Evolutionary conservation across 1,140 invertebrate species (phyloP), one percentile per base, ranked within the genome.

Genomic region (Hypothenemus hampei): DNA sequence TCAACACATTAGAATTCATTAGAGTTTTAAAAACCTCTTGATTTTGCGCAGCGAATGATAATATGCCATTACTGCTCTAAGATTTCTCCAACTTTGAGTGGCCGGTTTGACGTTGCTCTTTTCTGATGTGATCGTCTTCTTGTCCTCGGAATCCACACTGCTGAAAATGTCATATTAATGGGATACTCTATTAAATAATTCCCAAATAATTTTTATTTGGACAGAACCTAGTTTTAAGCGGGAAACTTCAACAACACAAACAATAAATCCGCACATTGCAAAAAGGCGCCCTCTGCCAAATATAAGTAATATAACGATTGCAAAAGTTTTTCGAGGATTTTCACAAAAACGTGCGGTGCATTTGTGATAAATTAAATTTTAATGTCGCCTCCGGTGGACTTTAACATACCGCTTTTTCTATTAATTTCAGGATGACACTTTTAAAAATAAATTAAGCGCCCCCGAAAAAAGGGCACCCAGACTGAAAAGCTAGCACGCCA

Each of bases 41-140:
- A 90, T 89, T 77, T 87, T 86, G 74, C 87, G 81, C 66, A 90
- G 81, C 63, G 86, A 84, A 75, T 86, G 85, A 79, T 89, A 89
- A 77, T 88, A 86, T 63, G 86, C 85, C 85, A 89, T 86, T 64
- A 89, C 87, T 62, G 86, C 86, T 67, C 85, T 78, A 56, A 90
- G 78, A 75, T 88, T 88, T 74, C 83, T 84, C 87, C 87, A 90
- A 69, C 85, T 86, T 76, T 86, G 85, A 65, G 84, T 82, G 57
- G 84, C 81, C 70, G 80, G 77, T 69, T 81, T 74, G 59, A 72
- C 62, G 7, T 18, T 31, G 23, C 41, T 51, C 22, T 44, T 46
- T 24, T 55, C 44, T 29, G 52, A 55, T 20, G 43, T 47, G 29
- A 36, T 45, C 23, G 52, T 55, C 20, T 48, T 41, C 45, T 56